Percentiles rank a stretch among this genome's conserved stretches.
Evolutionary conservation across 2,888 invertebrate genomes (phyloP).

Genomic region (Cerceris ruficornis): DNA sequence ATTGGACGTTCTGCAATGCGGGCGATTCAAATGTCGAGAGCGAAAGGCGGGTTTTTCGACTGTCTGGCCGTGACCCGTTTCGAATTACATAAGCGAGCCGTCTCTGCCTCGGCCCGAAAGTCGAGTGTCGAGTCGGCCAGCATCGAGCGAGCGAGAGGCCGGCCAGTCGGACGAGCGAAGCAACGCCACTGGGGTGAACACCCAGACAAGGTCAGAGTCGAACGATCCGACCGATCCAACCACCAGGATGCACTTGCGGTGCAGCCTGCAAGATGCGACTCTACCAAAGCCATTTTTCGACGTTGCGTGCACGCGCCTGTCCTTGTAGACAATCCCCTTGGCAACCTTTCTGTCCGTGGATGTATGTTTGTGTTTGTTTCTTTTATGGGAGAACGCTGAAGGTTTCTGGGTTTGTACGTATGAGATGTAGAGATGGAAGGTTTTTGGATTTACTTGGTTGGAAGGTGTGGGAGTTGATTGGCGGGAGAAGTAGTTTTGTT

Average conservation of each 20-base stretch:
- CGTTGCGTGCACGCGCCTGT: neutral
- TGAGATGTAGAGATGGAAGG: too few species aligned
- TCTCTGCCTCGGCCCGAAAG: slow-evolving; percentile 52
- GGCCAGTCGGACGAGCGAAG: slow-evolving; percentile 23
- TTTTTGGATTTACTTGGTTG: too few species aligned
- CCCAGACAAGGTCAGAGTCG: slow-evolving; percentile 75
- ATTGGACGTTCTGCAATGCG: slow-evolving; percentile 55
- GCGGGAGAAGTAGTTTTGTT: too few species aligned
- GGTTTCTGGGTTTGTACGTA: too few species aligned
- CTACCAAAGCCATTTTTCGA: neutral
- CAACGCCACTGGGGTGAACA: slow-evolving; percentile 67
- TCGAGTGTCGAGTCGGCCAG: slow-evolving; percentile 40
- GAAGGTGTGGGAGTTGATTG: too few species aligned
- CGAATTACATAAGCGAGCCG: slow-evolving; percentile 67
- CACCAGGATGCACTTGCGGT: slow-evolving; percentile 61
- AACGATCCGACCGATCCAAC: slow-evolving; percentile 52
- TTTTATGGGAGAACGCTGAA: too few species aligned
- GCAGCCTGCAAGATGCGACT: slow-evolving; percentile 49
- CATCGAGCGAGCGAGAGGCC: slow-evolving; percentile 36
- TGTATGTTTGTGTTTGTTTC: too few species aligned
- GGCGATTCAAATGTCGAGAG: slow-evolving; percentile 56
- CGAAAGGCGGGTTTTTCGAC: slow-evolving; percentile 74
- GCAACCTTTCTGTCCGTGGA: too few species aligned
- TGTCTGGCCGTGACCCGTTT: slow-evolving; percentile 77
- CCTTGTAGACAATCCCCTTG: neutral